Evolutionary conservation across 1,140 invertebrate species (phyloP), one percentile per base, ranked within the genome.

Genomic region (Brachionus asplanchnoidis): DNA sequence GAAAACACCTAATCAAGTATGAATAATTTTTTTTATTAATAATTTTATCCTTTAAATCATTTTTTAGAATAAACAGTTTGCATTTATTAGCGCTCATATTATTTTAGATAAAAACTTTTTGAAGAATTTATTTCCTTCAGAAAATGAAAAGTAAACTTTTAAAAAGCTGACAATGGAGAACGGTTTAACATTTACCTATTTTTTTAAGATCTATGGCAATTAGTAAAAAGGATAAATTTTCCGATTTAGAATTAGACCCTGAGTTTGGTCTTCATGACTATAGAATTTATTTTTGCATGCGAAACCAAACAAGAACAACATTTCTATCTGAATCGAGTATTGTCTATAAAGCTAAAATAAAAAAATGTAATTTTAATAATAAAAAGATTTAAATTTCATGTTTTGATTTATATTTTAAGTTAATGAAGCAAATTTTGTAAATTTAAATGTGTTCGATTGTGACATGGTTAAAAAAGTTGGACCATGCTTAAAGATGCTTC

Each of bases 401-500:
- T 36, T 36, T 36, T 36, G 32, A 36, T 36, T 36, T 36, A 36
- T 32, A 20, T 42, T 77, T 77, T 77, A 28, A 77, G 73, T 7
- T 12, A 28, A 20, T 11, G 23, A 23, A 9, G 12, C 14, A 14
- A 46, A 77, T 12, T 77, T 14, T 77, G 42, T 77, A 6, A 36
- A 77, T 77, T 50, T 77, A 14, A 28, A 53, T 26, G 42, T 50
- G 8, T 77, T 50, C 5, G 73, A 77, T 32, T 77, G 73, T 77
- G 73, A 77, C 42, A 50, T 77, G 40, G 26, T 50, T 3, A 14
- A 77, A 12, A 77, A 77, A 23, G 44, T 77, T 50, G 73, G 73
- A 50, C 73, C 73, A 14, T 50, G 44, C 11, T 77, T 77, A 26
- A 77, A 77, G 50, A 77, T 77, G 73, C 73, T 77, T 14, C 73